Base-by-base conservation (phyloP, 2,113 vertebrate species). In the Nycticebus coucang region DNA sequence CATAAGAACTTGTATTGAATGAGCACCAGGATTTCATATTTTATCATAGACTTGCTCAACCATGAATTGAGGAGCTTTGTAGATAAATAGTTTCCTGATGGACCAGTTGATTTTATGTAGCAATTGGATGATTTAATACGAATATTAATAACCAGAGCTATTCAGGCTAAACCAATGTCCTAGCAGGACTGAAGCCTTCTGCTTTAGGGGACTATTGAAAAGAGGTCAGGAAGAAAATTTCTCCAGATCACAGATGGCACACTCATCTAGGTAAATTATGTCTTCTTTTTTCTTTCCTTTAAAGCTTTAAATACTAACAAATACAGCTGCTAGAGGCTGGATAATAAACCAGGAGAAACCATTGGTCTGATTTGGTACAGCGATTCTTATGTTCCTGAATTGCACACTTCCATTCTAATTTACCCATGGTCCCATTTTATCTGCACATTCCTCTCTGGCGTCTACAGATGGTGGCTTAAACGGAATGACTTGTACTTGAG, bases 401-500 rank as follows among this genome's bases (percentile, higher is more conserved):
- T 91, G 94, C 94, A 95, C 95, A 89, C 91, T 98, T 97, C 97
- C 79, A 59, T 92, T 77, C 96, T 98, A 98, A 98, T 98, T 98
- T 98, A 98, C 97, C 98, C 94, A 87, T 50, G 89, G 87, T 91
- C 97, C 88, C 77, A 87, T 95, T 98, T 96, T 85, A 98, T 98
- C 93, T 87, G 96, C 87, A 92, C 84, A 92, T 97, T 98, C 98
- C 94, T 97, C 97, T 94, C 94, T 96, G 97, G 62, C 91, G 97
- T 93, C 59, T 35, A 87, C 87, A 96, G 97, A 97, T 21, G 94
- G 95, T 89, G 89, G 96, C 97, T 98, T 98, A 98, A 98, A 97
- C 83, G 96, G 97, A 98, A 92, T 98, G 98, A 98, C 97, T 98
- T 94, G 87, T 96, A 92, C 96, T 97, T 97, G 97, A 96, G 97